phyloP scores from a whole-genome alignment of 2,113 vertebrate species.

The Glaucidium brasilianum region DNA sequence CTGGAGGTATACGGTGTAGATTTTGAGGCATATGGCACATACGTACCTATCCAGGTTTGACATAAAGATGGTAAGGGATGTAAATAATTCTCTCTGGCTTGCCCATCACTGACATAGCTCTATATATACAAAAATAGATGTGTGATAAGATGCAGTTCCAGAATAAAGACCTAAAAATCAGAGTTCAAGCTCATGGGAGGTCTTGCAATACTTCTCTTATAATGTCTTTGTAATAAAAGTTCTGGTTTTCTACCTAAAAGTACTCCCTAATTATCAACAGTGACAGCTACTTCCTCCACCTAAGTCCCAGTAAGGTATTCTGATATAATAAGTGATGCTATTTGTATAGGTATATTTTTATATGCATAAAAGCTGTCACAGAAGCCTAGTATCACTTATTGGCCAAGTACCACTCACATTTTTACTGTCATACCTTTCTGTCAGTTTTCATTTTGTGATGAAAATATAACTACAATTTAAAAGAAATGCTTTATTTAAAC shows the following conservation, averaged over 20 bases:
- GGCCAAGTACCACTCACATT: neutral
- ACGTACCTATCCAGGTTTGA: neutral
- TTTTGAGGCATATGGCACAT: neutral
- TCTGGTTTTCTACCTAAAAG: neutral
- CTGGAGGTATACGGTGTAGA: neutral
- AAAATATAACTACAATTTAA: constrained; percentile 5
- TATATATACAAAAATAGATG: neutral
- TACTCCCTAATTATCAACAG: neutral
- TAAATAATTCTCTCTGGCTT: neutral
- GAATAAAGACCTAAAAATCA: neutral
- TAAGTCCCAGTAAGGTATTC: neutral
- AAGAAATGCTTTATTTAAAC: neutral
- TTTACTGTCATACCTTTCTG: neutral
- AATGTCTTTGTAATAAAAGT: neutral
- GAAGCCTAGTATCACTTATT: neutral
- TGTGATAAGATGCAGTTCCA: neutral
- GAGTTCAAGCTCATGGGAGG: neutral
- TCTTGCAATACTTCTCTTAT: neutral
- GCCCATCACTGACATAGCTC: neutral
- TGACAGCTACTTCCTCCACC: neutral
- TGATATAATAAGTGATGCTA: neutral
- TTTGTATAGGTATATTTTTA: neutral
- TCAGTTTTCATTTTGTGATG: constrained; percentile 17
- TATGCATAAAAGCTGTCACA: neutral
- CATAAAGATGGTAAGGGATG: neutral